Conservation (phyloP, 2,113 vertebrate species). For the Bettongia penicillata region DNA sequence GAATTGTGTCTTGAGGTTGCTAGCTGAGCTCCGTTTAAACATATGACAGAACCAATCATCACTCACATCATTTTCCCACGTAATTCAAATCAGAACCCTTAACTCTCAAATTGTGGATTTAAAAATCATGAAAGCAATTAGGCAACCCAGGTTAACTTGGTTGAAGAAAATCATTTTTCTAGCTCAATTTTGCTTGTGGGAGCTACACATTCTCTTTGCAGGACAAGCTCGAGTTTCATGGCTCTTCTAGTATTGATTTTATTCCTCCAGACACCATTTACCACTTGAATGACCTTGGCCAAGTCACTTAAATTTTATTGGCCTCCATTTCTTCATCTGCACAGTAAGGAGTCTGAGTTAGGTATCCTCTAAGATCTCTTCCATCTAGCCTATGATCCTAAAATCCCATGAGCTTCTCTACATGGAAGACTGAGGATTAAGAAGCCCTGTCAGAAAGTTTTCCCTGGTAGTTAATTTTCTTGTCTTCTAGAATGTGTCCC, state of each 20-base stretch:
- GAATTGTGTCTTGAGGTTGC: conserved; percentile 51
- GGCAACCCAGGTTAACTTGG: conserved; percentile 45
- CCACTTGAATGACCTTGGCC: background rate
- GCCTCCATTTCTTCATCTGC: background rate
- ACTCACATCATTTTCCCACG: conserved; percentile 26
- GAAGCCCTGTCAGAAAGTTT: background rate
- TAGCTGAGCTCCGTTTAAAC: conserved; percentile 43
- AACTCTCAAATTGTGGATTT: conserved; percentile 28
- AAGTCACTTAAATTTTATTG: background rate
- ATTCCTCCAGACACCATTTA: conserved; percentile 24
- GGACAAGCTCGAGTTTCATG: conserved; percentile 30
- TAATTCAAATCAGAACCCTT: conserved; percentile 55
- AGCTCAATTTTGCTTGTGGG: conserved; percentile 43
- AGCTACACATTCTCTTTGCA: conserved; percentile 34
- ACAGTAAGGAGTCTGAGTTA: background rate
- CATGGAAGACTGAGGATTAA: background rate
- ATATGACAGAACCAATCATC: conserved; percentile 44
- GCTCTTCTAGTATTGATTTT: background rate
- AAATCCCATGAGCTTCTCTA: background rate
- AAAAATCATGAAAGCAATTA: conserved; percentile 46
- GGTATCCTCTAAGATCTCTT: background rate
- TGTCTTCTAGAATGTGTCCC: background rate
- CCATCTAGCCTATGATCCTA: background rate
- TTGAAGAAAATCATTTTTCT: conserved; percentile 45
- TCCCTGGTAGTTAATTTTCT: background rate